Evolutionary conservation across 2,888 invertebrate species (phyloP), one percentile per base, ranked within the genome.

Genomic region (Melangyna quadrimaculata): DNA sequence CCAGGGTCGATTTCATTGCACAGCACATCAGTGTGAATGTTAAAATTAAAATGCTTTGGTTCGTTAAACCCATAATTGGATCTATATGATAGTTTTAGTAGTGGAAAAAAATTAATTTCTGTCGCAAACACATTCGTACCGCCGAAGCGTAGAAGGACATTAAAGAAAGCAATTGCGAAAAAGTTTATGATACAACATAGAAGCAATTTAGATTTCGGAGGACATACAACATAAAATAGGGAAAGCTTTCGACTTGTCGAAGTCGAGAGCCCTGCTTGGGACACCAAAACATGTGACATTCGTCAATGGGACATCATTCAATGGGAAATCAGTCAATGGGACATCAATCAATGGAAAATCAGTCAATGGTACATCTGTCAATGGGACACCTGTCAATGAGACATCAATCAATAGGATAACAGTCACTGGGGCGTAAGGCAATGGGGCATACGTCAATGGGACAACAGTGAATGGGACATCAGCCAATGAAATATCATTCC

Each of bases 31-130:
- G 7, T n/a, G n/a, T n/a, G n/a, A n/a, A n/a, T n/a, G 32, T 12
- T 57, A n/a, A 55, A 29, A 57, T 57, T 32, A 32, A 32, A 32
- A 57, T 51, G 57, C 6, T 32, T 57, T 57, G 59, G 59, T 59
- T 59, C 59, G 59, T 59, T 59, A 37, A 59, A 22, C 14, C 12
- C 9, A 37, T 22, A 37, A 59, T 37, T 59, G 22, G 3, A 32
- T 59, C 14, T 6, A 37, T 19, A 22, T n/a, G n/a, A n/a, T n/a
- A n/a, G n/a, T n/a, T 7, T 1, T 22, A 22, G 22, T 2, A 35
- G 35, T 14, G 35, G 2, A 35, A 59, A 37, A 37, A 22, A 35
- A 32, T 22, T 59, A 59, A 59, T 37, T 22, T 19, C 22, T 59
- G 7, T 35, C 37, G 35, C 59, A 59, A 37, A 22, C n/a, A 59